Evolutionary conservation across 2,113 vertebrate species (phyloP), one percentile per base, ranked within the genome.

Genomic region (Rhea americana): DNA sequence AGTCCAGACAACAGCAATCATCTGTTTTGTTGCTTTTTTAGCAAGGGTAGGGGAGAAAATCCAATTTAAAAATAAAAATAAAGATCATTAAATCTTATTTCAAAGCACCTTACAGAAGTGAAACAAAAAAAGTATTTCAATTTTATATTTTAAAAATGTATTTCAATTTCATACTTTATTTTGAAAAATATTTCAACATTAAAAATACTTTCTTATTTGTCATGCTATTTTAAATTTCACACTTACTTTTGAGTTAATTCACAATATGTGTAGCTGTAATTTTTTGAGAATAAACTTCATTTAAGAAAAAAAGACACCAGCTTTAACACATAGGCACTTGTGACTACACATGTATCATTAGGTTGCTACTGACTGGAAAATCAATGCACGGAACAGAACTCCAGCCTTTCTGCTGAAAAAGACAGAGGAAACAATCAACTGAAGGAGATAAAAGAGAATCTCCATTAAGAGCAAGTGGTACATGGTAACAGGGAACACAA

Each of bases 331-430:
- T 9, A 50, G 68, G 7, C 39, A 8, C 25, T 65, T 71, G 30
- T 80, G 68, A 85, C 32, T 85, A 20, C 13, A 22, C 47, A 20
- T 35, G 32, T 72, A 59, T 89, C 51, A 30, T 9, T 76, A 77
- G 66, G 24, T 48, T 90, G 61, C 65, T 92, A 56, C 43, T 71
- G 89, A 73, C 61, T 72, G 87, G 65, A 63, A 90, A 87, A 87
- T 47, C 59, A 67, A 41, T 55, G 10, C 0, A 0, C 43, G 65
- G 61, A 90, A 81, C 39, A 48, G 21, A 85, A 56, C 85, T 75
- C 55, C 66, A 59, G 74, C 85, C 41, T 83, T 48, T 77, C 45
- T 80, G 43, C 55, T 83, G 61, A 19, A 63, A 95, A 92, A 94
- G 91, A 82, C 4, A 0, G 25, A 87, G 68, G 61, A 85, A 93